Evolutionary conservation across 2,888 invertebrate species (phyloP).

Genomic region (Meiosimyza platycephala): DNA sequence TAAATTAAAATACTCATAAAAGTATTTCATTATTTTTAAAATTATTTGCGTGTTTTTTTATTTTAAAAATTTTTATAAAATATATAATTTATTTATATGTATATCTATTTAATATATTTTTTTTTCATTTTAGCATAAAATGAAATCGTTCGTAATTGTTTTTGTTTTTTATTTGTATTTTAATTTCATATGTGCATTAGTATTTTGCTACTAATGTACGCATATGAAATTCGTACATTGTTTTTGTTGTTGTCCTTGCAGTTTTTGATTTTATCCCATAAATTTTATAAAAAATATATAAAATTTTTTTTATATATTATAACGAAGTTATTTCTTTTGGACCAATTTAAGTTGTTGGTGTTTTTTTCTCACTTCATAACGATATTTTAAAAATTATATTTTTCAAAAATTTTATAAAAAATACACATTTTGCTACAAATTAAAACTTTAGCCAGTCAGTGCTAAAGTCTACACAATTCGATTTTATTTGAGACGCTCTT

Average conservation of each 20-base stretch:
- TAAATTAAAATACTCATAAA: constrained; percentile 8
- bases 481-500: not conserved
- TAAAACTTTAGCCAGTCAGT: no score
- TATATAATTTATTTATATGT: constrained; percentile 5
- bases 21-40: constrained; percentile 1
- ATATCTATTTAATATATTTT: constrained; percentile 15
- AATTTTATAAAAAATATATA: not conserved
- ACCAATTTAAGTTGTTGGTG: not conserved
- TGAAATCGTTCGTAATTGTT: constrained; percentile 29
- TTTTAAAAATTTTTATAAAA: constrained; percentile 26
- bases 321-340: no score
- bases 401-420: not conserved
- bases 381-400: not conserved
- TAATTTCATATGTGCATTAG: constrained; percentile 7
- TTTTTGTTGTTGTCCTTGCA: not conserved
- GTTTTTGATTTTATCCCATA: not conserved
- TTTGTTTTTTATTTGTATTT: not conserved
- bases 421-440: not conserved
- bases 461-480: not conserved
- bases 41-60: constrained; percentile 10
- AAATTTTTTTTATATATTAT: no score
- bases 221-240: constrained; percentile 15
- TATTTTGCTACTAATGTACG: not conserved
- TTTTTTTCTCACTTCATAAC: not conserved
- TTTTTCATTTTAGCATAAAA: constrained; percentile 27